A percentile compares a stretch with the other conserved stretches of the same genome.
Conservation (phyloP, 2,113 vertebrate genomes). For the Callorhinus ursinus region DNA sequence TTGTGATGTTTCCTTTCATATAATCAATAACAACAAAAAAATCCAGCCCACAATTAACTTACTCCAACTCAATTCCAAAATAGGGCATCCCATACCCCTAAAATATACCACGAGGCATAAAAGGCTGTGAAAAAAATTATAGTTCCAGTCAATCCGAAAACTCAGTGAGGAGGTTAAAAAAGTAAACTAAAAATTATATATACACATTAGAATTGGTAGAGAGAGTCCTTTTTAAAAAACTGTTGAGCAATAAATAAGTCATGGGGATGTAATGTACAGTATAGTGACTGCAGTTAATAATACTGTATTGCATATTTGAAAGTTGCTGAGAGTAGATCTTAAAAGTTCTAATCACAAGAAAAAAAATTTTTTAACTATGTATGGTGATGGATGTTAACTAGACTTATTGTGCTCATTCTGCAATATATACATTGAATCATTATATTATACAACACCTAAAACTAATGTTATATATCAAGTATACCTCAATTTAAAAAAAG, state of each 20-base stretch:
- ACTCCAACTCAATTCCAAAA: constrained; percentile 37
- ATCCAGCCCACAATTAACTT: not conserved
- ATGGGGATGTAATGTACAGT: not conserved
- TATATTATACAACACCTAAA: not conserved
- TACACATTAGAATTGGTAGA: not conserved
- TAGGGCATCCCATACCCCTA: not conserved
- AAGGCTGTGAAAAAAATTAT: not conserved
- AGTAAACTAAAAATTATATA: not conserved
- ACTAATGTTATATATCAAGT: not conserved
- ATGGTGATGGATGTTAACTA: not conserved
- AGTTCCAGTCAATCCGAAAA: not conserved
- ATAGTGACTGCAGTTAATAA: not conserved
- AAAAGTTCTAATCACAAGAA: not conserved
- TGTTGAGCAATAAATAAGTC: not conserved
- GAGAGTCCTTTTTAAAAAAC: not conserved
- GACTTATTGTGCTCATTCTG: not conserved
- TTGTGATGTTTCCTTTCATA: constrained; percentile 16
- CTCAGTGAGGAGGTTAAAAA: not conserved
- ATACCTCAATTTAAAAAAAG: not conserved
- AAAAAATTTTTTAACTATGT: not conserved
- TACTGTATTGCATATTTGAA: not conserved
- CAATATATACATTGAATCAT: not conserved
- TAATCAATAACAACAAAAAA: not conserved
- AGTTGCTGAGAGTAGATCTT: not conserved
- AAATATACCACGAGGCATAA: not conserved